Evolutionary conservation across 2,888 invertebrate genomes (phyloP).

Genomic region (Craniophora ligustri): DNA sequence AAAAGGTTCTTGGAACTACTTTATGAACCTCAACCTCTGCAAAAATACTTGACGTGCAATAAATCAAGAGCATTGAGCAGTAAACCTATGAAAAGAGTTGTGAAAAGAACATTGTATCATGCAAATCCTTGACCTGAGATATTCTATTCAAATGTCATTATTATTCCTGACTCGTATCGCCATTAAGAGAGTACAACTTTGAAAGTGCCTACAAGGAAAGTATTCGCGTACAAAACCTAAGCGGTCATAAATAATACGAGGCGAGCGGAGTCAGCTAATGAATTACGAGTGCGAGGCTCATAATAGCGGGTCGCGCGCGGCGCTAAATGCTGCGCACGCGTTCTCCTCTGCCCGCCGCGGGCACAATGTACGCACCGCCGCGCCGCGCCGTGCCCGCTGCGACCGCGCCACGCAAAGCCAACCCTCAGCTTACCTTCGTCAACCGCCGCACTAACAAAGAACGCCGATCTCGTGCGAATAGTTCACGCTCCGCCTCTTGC

Average conservation of each 20-base stretch:
- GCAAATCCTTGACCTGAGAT: constrained; percentile 75
- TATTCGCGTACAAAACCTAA: constrained; percentile 78
- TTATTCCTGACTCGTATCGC: constrained; percentile 69
- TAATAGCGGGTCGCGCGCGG: constrained; percentile 72
- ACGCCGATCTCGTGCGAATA: constrained; percentile 73
- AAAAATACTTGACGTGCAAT: constrained; percentile 57
- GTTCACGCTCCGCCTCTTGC: constrained; percentile 75
- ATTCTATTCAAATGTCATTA: constrained; percentile 79
- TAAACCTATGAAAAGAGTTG: constrained; percentile 57
- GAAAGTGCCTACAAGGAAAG: constrained; percentile 69
- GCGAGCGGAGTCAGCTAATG: constrained; percentile 82
- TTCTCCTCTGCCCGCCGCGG: constrained; percentile 55
- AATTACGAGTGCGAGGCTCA: constrained; percentile 78
- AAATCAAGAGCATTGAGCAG: constrained; percentile 64
- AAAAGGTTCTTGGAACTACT: constrained; percentile 52
- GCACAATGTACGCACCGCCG: constrained; percentile 59
- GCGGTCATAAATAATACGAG: constrained; percentile 81
- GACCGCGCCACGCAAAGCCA: constrained; percentile 32
- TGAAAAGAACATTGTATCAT: constrained; percentile 70
- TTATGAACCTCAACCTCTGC: constrained; percentile 54
- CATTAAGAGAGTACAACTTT: constrained; percentile 71
- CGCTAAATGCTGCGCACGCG: constrained; percentile 61
- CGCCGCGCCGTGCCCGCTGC: constrained; percentile 33
- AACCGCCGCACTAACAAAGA: constrained; percentile 56
- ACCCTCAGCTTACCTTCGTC: constrained; percentile 39